These are phyloP conservation scores for Tanaodytes sp. DNA, from an alignment of 2,888 invertebrate species.

Conservation along the genomic window DNA sequence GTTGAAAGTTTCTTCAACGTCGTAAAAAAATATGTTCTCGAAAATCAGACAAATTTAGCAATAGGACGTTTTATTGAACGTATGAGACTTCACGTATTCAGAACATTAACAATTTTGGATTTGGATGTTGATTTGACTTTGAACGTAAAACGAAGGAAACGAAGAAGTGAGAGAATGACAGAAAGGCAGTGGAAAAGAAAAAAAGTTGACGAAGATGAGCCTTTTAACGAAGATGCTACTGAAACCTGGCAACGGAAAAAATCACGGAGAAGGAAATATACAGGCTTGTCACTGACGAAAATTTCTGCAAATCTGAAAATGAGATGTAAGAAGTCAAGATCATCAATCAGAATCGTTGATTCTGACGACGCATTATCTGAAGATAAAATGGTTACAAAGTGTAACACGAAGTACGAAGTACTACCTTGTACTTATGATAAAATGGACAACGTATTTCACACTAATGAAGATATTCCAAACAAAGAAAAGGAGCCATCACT, in stretches of 20 bases:
- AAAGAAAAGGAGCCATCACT: background rate
- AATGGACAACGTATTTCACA: background rate
- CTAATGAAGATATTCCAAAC: background rate
- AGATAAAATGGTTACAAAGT: background rate
- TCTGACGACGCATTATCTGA: background rate
- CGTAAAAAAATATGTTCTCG: background rate
- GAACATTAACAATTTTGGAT: conserved; percentile 3
- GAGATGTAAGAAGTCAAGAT: too few species aligned
- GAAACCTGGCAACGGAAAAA: background rate
- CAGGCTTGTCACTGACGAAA: background rate
- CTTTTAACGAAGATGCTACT: background rate
- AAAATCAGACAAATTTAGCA: background rate
- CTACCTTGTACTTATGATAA: background rate
- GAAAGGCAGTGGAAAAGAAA: background rate
- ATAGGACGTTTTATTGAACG: background rate
- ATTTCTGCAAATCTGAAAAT: background rate
- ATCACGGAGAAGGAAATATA: background rate
- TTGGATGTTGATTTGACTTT: conserved; percentile 1
- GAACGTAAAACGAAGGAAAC: conserved; percentile 3
- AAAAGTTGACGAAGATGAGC: background rate
- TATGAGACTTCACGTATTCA: background rate
- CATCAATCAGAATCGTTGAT: too few species aligned
- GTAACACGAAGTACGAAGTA: background rate
- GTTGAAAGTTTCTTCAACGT: conserved; percentile 7
- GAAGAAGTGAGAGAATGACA: background rate